Base-by-base conservation (phyloP, 23 tunicate genomes). In the Aplidium turbinatum region DNA sequence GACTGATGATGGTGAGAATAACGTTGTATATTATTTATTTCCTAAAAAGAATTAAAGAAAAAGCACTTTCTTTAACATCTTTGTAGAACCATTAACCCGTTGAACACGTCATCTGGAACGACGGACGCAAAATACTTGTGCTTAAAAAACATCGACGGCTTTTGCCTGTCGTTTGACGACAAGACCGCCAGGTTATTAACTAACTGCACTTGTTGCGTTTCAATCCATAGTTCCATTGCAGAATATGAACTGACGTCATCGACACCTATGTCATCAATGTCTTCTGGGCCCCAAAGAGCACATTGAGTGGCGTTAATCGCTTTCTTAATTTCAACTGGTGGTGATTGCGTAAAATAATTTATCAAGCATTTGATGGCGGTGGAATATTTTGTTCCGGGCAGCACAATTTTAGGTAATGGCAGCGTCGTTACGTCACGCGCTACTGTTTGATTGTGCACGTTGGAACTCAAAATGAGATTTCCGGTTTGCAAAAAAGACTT, bases 271-370 rank as follows among this genome's bases (percentile, higher is more conserved):
- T 90, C 97, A 21, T 66, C 85, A 4, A 77, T 52, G 31, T 82
- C 80, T 33, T 72, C 84, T 2, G 97, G 97, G n/a, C 97, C 97
- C 97, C 97, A 91, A 26, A 91, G 82, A 0, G 97, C 90, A 62
- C 97, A 91, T 47, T 91, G 97, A 9, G 75, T 80, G 19, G 84
- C 57, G 11, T 66, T 55, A 9, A 73, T 64, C 36, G 85, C 80
- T 30, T 86, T 76, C 36, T 84, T 78, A 18, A 78, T 32, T 18
- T 60, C 75, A 3, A 58, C 31, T 3, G 72, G 46, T 4, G 83
- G 83, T 28, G 50, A 3, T 18, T 32, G 34, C n/a, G 84, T 80
- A 0, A 91, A 58, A 36, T 78, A 63, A 19, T 77, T 77, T 36
- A 76, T 72, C 9, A 84, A 57, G 26, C 74, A 82, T 34, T 78